Conservation (phyloP, 2,113 vertebrate genomes). For the Eptesicus fuscus region DNA sequence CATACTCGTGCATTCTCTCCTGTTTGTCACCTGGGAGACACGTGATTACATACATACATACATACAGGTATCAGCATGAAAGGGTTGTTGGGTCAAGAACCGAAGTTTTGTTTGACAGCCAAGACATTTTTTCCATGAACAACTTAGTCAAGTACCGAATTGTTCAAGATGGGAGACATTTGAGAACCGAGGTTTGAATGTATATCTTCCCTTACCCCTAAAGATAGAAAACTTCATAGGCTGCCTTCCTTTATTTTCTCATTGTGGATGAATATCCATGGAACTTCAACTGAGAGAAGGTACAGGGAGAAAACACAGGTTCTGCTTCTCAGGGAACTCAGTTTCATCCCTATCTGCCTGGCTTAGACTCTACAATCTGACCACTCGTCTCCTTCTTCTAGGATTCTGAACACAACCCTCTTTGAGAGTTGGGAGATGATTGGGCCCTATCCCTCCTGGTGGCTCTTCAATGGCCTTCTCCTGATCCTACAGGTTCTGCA, state of each 20-base stretch:
- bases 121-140: background rate
- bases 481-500: slow-evolving; percentile 91
- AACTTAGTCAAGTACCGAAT: background rate
- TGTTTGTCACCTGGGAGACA: background rate
- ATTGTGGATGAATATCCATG: background rate
- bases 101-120: background rate
- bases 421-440: slow-evolving; percentile 97
- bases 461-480: slow-evolving; percentile 94
- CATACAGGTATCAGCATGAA: background rate
- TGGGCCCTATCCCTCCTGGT: slow-evolving; percentile 95
- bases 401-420: slow-evolving; percentile 94
- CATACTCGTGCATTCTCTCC: background rate
- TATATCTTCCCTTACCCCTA: background rate
- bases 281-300: background rate
- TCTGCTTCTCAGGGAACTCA: background rate
- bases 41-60: background rate
- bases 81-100: background rate
- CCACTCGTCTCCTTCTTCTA: slow-evolving; percentile 71
- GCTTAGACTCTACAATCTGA: slow-evolving; percentile 32
- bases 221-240: slow-evolving; percentile 14
- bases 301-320: background rate
- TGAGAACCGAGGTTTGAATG: background rate
- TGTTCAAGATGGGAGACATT: background rate
- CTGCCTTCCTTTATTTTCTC: slow-evolving; percentile 20
- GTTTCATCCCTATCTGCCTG: background rate